Base-by-base conservation (phyloP, 2,888 invertebrate genomes). In the Drosophila kanekoi region DNA sequence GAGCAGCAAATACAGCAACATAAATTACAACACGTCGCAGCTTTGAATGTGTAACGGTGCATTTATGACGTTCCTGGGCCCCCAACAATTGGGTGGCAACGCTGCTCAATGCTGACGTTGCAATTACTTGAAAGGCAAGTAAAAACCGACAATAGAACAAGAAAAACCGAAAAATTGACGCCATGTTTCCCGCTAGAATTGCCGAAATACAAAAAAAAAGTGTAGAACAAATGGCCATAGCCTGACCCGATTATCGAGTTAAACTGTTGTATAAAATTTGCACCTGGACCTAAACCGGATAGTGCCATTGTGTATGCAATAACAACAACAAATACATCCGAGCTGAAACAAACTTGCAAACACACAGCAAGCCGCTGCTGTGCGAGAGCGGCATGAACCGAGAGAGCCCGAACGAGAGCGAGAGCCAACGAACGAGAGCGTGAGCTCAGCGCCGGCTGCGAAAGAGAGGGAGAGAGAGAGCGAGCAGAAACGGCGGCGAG, bases 241-340 rank as follows among this genome's bases (percentile, higher is more conserved):
- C 72, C 79, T 83, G 83, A 83, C 83, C 83, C 83, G 83, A 83
- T 83, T 83, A 83, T 83, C 85, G 85, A 89, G 83, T 81, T 83
- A 87, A 89, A 84, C 73, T 81, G 81, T 81, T 84, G 78, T 83
- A 83, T 81, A 89, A 87, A 83, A 87, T 83, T 83, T 89, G 83
- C 83, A 83, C 83, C 83, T 83, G 83, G 83, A 89, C 89, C 89
- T 83, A 89, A 89, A 83, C 83, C 83, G 89, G 83, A 83, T 84
- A 89, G 89, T 78, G 85, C 74, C 59, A 87, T 80, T 83, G 77
- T 83, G 67, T 65, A 62, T 72, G 64, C 76, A 80, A 66, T 62
- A 68, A 65, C 73, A 78, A 65, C 69, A 73, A 61, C 40, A 57
- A 72, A 47, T 33, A 56, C 44, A 69, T n/a, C 33, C 53, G 77